Evolutionary conservation across 1,140 invertebrate species (phyloP), one percentile per base, ranked within the genome.

Genomic region (Zaprionus camerounensis): DNA sequence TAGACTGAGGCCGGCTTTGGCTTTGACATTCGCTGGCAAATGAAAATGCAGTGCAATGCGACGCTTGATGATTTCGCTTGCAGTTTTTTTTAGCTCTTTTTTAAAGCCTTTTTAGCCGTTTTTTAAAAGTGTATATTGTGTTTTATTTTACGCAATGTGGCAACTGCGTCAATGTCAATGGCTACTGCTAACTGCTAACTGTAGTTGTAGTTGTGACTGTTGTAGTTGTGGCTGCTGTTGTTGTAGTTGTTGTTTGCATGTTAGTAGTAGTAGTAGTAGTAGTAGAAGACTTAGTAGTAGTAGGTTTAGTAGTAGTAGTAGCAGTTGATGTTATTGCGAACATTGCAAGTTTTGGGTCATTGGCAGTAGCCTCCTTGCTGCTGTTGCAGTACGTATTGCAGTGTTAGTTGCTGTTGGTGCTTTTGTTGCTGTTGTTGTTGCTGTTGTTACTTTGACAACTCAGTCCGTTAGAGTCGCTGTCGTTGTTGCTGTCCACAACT

Each of bases 21-120:
- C 67, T 79, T 76, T 79, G 77, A 79, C 77, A 79, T 79, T 79
- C 73, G 77, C 66, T 46, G 67, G 72, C 64, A 76, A 79, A 71
- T 71, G 69, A 77, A 77, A 80, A 68, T 62, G 59, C 65, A 44
- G 66, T 46, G 69, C 46, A 58, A 38, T 34, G 72, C 59, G 26
- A 24, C 53, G 55, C 58, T 65, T 76, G 49, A 65, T 44, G 56
- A 71, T 59, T 76, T 65, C 70, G 56, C 31, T 71, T 64, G 62
- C 56, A 55, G 20, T 22, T 64, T 62, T 61, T 53, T 15, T 34
- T 4, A 9, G 36, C 44, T 17, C 11, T 5, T 44, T 62, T 61
- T 55, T 6, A 12, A 31, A 6, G 7, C 28, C 1, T 9, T 61
- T 55, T 6, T 17, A 31, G 28, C 28, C 28, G 6, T 9, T 61